Conservation (phyloP, 30 jellyfish, hydroid and myxozoan genomes). For the Chironex yamaguchii region DNA sequence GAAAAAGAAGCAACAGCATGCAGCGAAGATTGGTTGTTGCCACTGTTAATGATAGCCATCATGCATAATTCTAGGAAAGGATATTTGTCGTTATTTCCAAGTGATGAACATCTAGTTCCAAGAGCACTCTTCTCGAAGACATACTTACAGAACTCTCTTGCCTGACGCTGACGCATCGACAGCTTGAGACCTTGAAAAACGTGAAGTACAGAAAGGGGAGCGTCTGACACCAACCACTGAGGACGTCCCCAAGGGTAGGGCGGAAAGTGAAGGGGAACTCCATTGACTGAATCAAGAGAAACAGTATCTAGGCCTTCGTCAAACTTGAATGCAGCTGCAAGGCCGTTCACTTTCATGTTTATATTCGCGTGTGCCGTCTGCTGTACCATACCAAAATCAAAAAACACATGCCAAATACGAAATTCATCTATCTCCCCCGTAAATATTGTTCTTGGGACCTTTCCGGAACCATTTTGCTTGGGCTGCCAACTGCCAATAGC, state of each 20-base stretch:
- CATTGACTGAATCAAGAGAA: constrained; percentile 33
- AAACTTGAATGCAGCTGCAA: constrained; percentile 68
- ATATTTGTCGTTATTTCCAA: too few relatives aligned
- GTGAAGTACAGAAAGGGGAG: constrained; percentile 63
- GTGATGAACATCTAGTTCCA: too few relatives aligned
- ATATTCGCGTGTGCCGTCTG: constrained; percentile 17
- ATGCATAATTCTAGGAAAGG: constrained; percentile 55
- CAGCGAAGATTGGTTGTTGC: constrained; percentile 28
- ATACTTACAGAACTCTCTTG: too few relatives aligned
- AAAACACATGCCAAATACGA: constrained; percentile 33
- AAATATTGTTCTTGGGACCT: constrained; percentile 39
- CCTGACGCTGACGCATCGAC: too few relatives aligned
- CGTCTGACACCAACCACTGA: constrained; percentile 48
- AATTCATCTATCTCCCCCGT: constrained; percentile 68
- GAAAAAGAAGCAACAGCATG: constrained; percentile 40
- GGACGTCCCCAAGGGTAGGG: constrained; percentile 67
- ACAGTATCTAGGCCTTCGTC: constrained; percentile 52
- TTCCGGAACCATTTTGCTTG: neutral
- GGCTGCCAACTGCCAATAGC: constrained; percentile 77
- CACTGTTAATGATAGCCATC: neutral
- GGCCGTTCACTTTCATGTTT: constrained; percentile 28
- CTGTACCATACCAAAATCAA: constrained; percentile 46
- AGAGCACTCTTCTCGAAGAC: too few relatives aligned
- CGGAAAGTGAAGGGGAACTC: constrained; percentile 45
- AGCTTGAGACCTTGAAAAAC: too few relatives aligned